phyloP scores from a whole-genome alignment of 2,888 invertebrate species.

The Nowickia ferox region DNA sequence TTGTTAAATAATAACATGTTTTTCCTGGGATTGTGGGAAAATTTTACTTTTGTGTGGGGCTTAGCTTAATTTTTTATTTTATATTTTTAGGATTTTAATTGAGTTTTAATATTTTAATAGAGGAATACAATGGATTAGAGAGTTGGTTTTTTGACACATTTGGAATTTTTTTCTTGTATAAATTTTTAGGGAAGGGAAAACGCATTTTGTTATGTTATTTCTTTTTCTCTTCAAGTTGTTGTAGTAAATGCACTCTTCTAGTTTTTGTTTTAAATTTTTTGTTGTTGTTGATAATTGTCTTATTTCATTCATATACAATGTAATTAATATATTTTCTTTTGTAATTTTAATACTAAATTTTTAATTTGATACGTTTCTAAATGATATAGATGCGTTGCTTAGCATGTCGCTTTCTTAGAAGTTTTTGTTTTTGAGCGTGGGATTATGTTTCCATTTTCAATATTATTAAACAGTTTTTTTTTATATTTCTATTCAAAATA shows the following conservation, averaged over 20 bases:
- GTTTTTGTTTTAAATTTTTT: not conserved
- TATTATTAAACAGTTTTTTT: conserved; percentile 31
- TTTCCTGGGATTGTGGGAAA: conserved; percentile 3
- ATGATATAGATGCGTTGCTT: conserved; percentile 69
- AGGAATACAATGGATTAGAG: conserved; percentile 22
- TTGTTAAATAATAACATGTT: not conserved
- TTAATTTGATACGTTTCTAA: conserved; percentile 64
- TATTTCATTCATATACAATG: conserved; percentile 58
- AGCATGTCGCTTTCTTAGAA: conserved; percentile 57
- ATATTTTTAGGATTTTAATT: not conserved
- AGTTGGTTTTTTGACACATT: conserved; percentile 34
- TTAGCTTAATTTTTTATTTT: conserved; percentile 44
- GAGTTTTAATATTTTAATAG: conserved; percentile 2
- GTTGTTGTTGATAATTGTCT: conserved; percentile 34
- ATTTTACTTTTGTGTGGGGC: conserved; percentile 31
- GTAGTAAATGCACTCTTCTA: conserved; percentile 28
- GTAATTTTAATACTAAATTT: conserved; percentile 37
- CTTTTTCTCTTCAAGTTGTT: not conserved
- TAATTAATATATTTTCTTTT: conserved; percentile 26
- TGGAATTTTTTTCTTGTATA: conserved; percentile 11
- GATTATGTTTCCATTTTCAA: conserved; percentile 70
- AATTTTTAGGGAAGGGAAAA: not conserved
- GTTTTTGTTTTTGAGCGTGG: conserved; percentile 62
- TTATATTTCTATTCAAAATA: conserved; percentile 25
- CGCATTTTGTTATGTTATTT: not conserved